Base-by-base conservation (phyloP, 2,888 invertebrate genomes). In the Cylloceria caligata region DNA sequence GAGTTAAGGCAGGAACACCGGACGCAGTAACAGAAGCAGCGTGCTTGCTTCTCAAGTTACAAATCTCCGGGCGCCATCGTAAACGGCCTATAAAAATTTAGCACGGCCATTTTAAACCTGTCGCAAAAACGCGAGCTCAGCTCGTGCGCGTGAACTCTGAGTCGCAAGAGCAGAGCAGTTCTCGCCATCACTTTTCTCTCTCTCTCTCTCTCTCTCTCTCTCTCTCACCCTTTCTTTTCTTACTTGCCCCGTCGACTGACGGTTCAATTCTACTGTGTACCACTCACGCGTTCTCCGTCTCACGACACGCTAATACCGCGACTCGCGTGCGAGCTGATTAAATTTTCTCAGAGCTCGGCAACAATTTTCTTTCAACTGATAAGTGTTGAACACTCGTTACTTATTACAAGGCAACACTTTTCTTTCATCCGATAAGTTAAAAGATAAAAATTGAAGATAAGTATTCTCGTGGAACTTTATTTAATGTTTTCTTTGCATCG, bases 1-100 rank as follows among this genome's bases (percentile, higher is more conserved):
- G 39, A 71, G 42, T 64, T 69, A 30, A 11, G 49, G 39, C 65
- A 34, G 64, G 78, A 36, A 69, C 45, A 55, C 55, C 42, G 69
- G 62, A 55, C 42, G 45, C 65, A 76, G 42, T 71, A 83, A 80
- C 76, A 79, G 67, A 75, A 71, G 81, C 80, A 80, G 45, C 60
- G 42, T 75, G 79, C 79, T 84, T 64, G 62, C 80, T 85, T 85
- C 88, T 87, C 87, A 82, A 83, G 86, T 89, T 88, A 89, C 88
- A 86, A 87, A 88, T 89, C 87, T 85, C 81, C 83, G 81, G 60
- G 82, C 87, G 80, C 81, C 86, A 84, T 90, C 88, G 87, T 88
- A 89, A 89, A 88, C 87, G 85, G 87, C 87, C 88, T 87, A 89
- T 90, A 89, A 89, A 89, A 88, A 89, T 89, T 87, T 85, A 84